Evolutionary conservation across 64 coral and sea anemone genomes (phyloP), one percentile per base, ranked within the genome.

Genomic region (Cladopsammia gracilis): DNA sequence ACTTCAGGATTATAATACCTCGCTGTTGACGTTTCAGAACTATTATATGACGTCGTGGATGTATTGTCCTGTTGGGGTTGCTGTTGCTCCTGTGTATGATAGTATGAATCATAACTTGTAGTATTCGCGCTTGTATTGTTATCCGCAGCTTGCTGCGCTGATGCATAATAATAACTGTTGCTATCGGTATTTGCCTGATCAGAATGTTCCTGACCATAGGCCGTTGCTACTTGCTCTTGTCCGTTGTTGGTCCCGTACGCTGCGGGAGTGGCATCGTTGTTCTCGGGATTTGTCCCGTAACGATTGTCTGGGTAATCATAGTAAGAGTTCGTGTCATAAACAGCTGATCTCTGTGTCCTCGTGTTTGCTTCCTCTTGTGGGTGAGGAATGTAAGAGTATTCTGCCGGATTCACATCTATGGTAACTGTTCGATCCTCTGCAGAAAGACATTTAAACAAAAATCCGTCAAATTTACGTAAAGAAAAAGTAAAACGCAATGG

Each of bases 211-310:
- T 81, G 90, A 25, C 59, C 60, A 85, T 92, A 92, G 60, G 71
- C 75, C 8, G 50, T 86, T 93, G 91, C 91, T 93, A 93, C 58
- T 93, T 93, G 91, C 91, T 93, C 85, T 93, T 93, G 81, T 87
- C 71, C 82, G 57, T 66, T 93, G 48, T 54, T 70, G 69, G 77
- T 77, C 82, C 89, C 77, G 34, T 90, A 90, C 9, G 23, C 47
- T 19, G 65, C 9, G 3, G 60, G 50, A 10, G 64, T 81, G 15
- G 16, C 12, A 8, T 61, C 16, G 44, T 45, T 52, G 45, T 61
- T 64, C 48, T 73, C 60, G 24, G 58, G 58, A 78, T 62, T 76
- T 78, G 71, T 62, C 61, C 64, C 57, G 80, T 91, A 91, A 25
- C 25, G 10, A 61, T 86, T 86, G 52, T 86, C 83, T 50, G 75